Evolutionary conservation across 2,797 vertebrate genomes (phyloP).

Genomic region (Otus scops): DNA sequence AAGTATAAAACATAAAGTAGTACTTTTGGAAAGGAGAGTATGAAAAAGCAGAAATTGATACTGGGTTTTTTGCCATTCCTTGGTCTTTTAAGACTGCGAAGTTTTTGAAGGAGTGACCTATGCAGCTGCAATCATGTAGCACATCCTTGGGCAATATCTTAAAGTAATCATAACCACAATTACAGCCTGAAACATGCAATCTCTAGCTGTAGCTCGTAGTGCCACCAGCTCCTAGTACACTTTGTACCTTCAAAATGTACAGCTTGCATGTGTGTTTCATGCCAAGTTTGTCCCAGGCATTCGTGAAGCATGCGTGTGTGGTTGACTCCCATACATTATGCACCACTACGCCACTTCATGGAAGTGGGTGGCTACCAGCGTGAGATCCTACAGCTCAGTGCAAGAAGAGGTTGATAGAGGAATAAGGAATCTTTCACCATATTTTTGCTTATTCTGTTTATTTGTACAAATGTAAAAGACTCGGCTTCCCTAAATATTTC

Average conservation of each 20-base stretch:
- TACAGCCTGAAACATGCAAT: not conserved
- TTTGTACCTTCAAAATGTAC: not conserved
- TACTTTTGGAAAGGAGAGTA: not conserved
- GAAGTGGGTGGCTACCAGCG: not conserved
- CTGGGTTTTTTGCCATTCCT: not conserved
- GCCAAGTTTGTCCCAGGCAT: not conserved
- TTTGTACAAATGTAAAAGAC: not conserved
- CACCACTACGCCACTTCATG: not conserved
- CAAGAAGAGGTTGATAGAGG: not conserved
- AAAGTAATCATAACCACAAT: not conserved
- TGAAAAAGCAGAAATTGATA: not conserved
- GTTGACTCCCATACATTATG: not conserved
- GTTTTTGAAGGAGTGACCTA: not conserved
- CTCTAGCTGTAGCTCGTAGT: fast-evolving
- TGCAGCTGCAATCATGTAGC: not conserved
- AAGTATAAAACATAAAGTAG: not conserved
- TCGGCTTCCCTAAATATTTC: not conserved
- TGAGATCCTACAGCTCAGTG: not conserved
- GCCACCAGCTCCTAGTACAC: not conserved
- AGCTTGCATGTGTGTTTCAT: fast-evolving
- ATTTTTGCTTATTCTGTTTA: not conserved
- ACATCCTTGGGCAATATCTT: not conserved
- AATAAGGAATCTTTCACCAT: not conserved
- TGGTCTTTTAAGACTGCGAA: not conserved
- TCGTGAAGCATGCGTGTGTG: not conserved